Base-by-base conservation (phyloP, 2,888 invertebrate genomes). In the Resseliella maxima region DNA sequence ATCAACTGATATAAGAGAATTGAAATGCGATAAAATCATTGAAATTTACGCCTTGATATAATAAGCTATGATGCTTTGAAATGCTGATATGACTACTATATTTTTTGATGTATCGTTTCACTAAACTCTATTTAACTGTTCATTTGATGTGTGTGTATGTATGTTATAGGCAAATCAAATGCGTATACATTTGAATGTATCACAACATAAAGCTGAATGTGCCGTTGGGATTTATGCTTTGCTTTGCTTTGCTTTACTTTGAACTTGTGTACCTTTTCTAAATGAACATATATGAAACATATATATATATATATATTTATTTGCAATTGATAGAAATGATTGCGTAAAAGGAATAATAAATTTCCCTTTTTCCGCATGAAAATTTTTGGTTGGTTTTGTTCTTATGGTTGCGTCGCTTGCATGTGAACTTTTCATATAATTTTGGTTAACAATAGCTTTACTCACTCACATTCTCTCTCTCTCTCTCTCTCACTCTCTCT, bases 41-140 rank as follows among this genome's bases (percentile, higher is more conserved):
- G 6, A 35, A 31, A 72, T 72, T 72, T 72, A 15, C 31, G 18
- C 46, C 46, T 15, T 8, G 72, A 35, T n/a, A 72, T 72, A 72
- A 72, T 72, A 72, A 72, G 72, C 72, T 31, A 8, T 15, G 6
- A 31, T 72, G 15, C 31, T 72, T 72, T 72, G 72, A 31, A 72
- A 72, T 72, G 72, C 31, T 31, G 72, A 72, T 72, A 72, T 15
- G 59, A 27, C 59, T 59, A 59, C 31, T 31, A 31, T 72, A 12
- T 72, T 72, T 31, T 72, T 35, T 72, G n/a, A 35, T 72, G 31
- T 72, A 12, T 72, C 72, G 12, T 12, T 24, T 59, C 59, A 12
- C 24, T 24, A 59, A 59, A 59, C 72, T 72, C 31, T 72, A 72
- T 72, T 72, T 72, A 27, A 72, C 72, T 27, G 31, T 72, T 72